Base-by-base conservation (phyloP, 2,113 vertebrate species). In the Marcusenius ussheri region DNA sequence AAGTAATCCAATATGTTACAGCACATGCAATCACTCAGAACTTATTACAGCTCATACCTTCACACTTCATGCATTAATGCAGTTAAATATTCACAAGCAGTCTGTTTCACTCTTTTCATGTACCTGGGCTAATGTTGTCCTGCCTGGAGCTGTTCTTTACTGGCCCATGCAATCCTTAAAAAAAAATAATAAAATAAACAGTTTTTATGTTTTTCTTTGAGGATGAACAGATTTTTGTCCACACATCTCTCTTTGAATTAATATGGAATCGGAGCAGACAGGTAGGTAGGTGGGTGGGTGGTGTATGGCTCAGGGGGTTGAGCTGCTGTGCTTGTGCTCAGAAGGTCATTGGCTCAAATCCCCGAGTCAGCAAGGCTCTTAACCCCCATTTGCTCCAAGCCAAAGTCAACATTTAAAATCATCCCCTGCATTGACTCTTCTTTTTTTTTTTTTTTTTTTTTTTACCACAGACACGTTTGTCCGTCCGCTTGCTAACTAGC, bases 401-500 rank as follows among this genome's bases (percentile, higher is more conserved):
- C 1, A 0, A 10, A 3, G 27, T 31, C 62, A 31, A 27, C 62
- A 70, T 11, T 31, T 31, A 70, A 70, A 70, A 31, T 13, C 62
- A 70, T 70, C 10, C 1, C 62, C n/a, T 11, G 9, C n/a, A 66
- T 9, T 53, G 2, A 53, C 17, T 53, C 51, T 53, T 53, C 51
- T 5, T 21, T 2, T 19, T 53, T 53, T 50, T 19, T 2, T 19
- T 53, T 53, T 50, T 19, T 19, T 15, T 62, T n/a, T 27, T 9
- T 70, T 66, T 27, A 5, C n/a, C n/a, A 31, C 62, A 27, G 10
- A 31, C 62, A 27, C 3, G 24, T 66, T 27, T 66, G 62, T 31
- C n/a, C 0, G 0, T 27, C 62, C 3, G 9, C 2, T 66, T 11
- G 27, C 8, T 0, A 27, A 66, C 9, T 0, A 2, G 1, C n/a